A percentile compares a stretch with the other conserved stretches of the same genome.
Conservation (phyloP, 2,113 vertebrate species). For the Ivindomyrus marchei region DNA sequence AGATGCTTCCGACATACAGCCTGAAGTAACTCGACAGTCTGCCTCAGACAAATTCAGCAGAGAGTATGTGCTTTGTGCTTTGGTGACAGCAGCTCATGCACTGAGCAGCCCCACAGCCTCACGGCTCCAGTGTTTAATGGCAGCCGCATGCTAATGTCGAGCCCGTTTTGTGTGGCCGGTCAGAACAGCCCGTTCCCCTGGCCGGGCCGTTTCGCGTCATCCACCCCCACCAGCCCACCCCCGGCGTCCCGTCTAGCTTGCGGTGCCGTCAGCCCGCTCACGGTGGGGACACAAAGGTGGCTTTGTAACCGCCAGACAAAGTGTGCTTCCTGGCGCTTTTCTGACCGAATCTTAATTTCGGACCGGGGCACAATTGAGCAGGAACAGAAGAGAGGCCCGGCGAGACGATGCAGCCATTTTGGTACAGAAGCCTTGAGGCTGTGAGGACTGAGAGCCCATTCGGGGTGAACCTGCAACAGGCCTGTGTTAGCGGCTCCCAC, state of each 20-base stretch:
- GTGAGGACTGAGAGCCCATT: background rate
- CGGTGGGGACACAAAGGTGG: slow-evolving; percentile 41
- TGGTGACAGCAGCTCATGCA: background rate
- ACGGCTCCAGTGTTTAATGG: background rate
- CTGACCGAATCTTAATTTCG: background rate
- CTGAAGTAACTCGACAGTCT: background rate
- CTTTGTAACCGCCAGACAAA: slow-evolving; percentile 41
- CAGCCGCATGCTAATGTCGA: background rate
- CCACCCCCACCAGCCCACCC: background rate
- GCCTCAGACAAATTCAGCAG: background rate
- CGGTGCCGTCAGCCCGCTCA: slow-evolving; percentile 21
- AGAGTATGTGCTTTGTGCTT: background rate
- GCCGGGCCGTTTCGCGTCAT: background rate
- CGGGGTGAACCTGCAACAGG: background rate
- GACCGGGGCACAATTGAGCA: background rate
- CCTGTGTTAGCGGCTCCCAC: background rate
- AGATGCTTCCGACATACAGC: background rate
- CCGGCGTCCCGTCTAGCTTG: background rate
- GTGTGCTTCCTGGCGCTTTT: slow-evolving; percentile 18
- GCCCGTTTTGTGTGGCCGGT: background rate
- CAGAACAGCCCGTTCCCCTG: background rate
- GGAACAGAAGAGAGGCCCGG: background rate
- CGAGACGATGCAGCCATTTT: background rate
- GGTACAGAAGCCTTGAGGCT: background rate
- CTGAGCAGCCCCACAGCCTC: background rate